These are phyloP conservation scores for Pogona vitticeps DNA, from an alignment of 2,113 vertebrate genomes.

Conservation along the genomic window DNA sequence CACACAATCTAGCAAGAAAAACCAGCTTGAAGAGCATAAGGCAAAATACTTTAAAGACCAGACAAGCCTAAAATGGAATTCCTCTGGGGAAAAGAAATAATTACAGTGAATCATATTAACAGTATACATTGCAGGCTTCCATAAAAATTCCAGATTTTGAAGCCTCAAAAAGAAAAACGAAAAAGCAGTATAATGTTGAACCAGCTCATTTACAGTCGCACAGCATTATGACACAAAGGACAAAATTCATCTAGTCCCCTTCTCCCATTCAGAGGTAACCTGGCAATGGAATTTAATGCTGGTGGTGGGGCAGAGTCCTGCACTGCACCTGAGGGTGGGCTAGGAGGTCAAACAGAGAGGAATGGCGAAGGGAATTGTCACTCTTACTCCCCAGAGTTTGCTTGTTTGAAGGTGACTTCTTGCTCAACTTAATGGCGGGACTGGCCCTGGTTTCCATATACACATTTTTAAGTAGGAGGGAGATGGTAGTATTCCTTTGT, in stretches of 20 bases:
- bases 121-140: neutral
- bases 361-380: too few relatives aligned
- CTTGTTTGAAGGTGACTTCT: neutral
- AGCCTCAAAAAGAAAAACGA: neutral
- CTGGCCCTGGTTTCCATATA: neutral
- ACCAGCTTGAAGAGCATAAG: neutral
- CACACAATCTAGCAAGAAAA: neutral
- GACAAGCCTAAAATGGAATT: neutral
- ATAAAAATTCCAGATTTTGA: neutral
- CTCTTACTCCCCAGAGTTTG: too few relatives aligned
- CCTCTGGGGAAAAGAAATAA: neutral
- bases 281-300: too few relatives aligned
- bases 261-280: too few relatives aligned
- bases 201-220: neutral
- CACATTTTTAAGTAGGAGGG: neutral
- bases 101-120: neutral
- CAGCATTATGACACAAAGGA: neutral
- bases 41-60: neutral
- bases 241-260: too few relatives aligned
- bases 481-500: neutral
- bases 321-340: neutral
- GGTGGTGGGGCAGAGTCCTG: too few relatives aligned
- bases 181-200: neutral
- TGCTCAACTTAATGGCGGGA: neutral
- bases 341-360: too few relatives aligned